These are phyloP conservation scores for rat (Rattus norvegicus) DNA, from an alignment of 2,113 vertebrate species.

Conservation along the genomic window GRCr8 NC_086040.1:19885001-19885500, in stretches of 20 bases:
- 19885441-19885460: too few relatives aligned
- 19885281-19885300: background rate
- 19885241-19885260: background rate
- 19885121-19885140: background rate
- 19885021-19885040: too few relatives aligned
- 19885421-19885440: too few relatives aligned
- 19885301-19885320: background rate
- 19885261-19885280: background rate
- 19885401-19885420: too few relatives aligned
- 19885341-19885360: background rate
- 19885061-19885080: background rate
- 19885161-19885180: background rate
- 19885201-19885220: background rate
- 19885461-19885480: too few relatives aligned
- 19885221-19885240: too few relatives aligned
- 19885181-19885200: background rate
- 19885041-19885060: too few relatives aligned
- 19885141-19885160: background rate
- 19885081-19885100: background rate
- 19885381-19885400: too few relatives aligned
- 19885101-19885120: background rate
- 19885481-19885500: too few relatives aligned
- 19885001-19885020: too few relatives aligned
- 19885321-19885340: background rate
- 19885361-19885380: too few relatives aligned